Conservation (phyloP, 2,888 invertebrate genomes). For the Euplexia lucipara region DNA sequence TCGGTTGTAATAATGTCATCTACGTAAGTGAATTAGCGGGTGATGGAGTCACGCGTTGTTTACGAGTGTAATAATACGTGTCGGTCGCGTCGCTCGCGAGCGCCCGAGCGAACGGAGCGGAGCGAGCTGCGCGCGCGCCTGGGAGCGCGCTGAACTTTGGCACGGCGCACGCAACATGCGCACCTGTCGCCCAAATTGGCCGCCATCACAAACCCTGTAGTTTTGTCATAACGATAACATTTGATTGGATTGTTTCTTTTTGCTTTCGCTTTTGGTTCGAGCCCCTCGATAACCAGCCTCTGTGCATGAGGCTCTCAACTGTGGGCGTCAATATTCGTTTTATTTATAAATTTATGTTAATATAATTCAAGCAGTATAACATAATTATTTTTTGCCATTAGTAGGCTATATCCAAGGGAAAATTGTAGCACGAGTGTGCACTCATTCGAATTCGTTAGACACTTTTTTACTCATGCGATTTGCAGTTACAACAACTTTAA, state of each 20-base stretch:
- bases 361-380: background rate
- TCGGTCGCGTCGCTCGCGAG: constrained; percentile 45
- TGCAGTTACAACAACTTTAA: too few species aligned
- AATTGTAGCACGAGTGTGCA: background rate
- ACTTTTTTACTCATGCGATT: background rate
- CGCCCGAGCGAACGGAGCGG: constrained; percentile 61
- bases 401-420: background rate
- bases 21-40: constrained; percentile 77
- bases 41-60: constrained; percentile 82
- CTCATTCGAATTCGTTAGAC: too few species aligned
- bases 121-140: constrained; percentile 67
- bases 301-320: background rate
- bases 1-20: constrained; percentile 80
- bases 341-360: background rate
- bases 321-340: background rate
- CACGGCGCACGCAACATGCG: constrained; percentile 56
- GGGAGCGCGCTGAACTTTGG: constrained; percentile 78
- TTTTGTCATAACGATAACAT: constrained; percentile 30
- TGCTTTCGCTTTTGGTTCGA: constrained; percentile 5
- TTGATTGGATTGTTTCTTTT: constrained; percentile 45
- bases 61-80: constrained; percentile 72
- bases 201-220: constrained; percentile 31
- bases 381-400: background rate
- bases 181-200: constrained; percentile 63
- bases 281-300: background rate